Percentiles rank a stretch among this genome's conserved stretches.
Conservation (phyloP, 2,888 invertebrate species). For the Erebia aethiops region DNA sequence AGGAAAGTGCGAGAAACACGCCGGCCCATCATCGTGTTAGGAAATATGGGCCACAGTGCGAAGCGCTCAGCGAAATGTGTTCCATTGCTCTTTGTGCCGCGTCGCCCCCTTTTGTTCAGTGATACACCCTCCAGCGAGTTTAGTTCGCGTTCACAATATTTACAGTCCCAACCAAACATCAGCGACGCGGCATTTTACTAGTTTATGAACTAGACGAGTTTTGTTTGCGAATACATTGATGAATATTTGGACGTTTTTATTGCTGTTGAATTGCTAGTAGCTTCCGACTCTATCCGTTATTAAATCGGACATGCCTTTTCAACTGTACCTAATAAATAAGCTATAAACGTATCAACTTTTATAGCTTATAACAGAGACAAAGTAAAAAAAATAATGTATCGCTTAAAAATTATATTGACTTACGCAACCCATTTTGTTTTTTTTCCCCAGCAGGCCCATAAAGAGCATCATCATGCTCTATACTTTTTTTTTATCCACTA, state of each 20-base stretch:
- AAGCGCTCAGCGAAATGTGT: conserved; percentile 73
- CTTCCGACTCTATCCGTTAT: too few relatives aligned
- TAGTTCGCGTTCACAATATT: conserved; percentile 44
- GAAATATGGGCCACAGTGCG: conserved; percentile 75
- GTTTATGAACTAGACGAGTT: conserved; percentile 4
- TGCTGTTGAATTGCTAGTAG: not conserved
- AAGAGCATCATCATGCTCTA: too few relatives aligned
- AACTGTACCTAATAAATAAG: too few relatives aligned
- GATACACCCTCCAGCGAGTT: conserved; percentile 62
- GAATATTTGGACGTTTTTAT: not conserved
- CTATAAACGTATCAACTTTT: too few relatives aligned
- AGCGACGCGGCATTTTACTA: conserved; percentile 10
- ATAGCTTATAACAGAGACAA: too few relatives aligned
- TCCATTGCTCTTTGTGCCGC: conserved; percentile 77
- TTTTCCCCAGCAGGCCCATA: too few relatives aligned
- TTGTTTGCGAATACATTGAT: conserved; percentile 3
- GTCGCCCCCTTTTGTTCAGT: conserved; percentile 67
- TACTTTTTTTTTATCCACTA: too few relatives aligned
- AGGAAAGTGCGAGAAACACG: conserved; percentile 54
- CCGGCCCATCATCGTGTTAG: conserved; percentile 76
- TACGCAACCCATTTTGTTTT: too few relatives aligned
- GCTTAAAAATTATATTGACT: too few relatives aligned
- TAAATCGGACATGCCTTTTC: too few relatives aligned
- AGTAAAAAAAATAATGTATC: too few relatives aligned
- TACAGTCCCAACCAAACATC: conserved; percentile 36